Percentiles rank a stretch among this genome's conserved stretches.
Evolutionary conservation across 2,888 invertebrate species (phyloP).

Genomic region (Hydraecia micacea): DNA sequence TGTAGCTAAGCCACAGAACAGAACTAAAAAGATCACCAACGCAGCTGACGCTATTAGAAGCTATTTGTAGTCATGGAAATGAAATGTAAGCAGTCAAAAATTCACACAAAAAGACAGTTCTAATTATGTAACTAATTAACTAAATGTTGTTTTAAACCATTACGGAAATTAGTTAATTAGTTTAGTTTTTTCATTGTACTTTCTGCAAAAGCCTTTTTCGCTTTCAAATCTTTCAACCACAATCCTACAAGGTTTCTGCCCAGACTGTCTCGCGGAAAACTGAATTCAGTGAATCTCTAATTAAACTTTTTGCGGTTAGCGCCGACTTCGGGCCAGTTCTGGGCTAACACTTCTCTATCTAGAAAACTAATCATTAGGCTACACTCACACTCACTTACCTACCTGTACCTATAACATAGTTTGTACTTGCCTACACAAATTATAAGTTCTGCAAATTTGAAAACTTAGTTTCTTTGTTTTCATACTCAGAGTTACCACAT

Average conservation of each 20-base stretch:
- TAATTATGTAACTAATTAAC: neutral
- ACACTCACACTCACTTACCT: neutral
- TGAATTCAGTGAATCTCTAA: conserved; percentile 24
- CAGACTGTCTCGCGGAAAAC: conserved; percentile 3
- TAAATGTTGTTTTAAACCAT: neutral
- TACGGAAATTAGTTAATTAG: neutral
- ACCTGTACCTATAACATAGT: neutral
- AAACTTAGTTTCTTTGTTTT: conserved; percentile 9
- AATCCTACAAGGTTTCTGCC: conserved; percentile 1
- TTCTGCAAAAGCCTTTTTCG: neutral
- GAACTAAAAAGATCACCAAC: neutral
- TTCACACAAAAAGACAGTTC: neutral
- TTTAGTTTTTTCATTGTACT: neutral
- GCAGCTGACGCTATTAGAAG: neutral
- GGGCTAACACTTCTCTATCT: neutral
- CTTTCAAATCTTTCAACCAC: conserved; percentile 7
- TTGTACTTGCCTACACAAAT: neutral
- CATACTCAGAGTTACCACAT: neutral
- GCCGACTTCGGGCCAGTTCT: conserved; percentile 6
- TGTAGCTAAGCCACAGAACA: neutral
- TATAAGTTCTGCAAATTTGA: conserved; percentile 12
- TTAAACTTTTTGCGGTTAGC: conserved; percentile 30
- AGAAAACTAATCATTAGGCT: conserved; percentile 23
- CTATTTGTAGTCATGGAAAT: neutral
- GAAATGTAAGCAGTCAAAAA: neutral